Base-by-base conservation (phyloP, 2,888 invertebrate genomes). In the Tenthredo mesomela region DNA sequence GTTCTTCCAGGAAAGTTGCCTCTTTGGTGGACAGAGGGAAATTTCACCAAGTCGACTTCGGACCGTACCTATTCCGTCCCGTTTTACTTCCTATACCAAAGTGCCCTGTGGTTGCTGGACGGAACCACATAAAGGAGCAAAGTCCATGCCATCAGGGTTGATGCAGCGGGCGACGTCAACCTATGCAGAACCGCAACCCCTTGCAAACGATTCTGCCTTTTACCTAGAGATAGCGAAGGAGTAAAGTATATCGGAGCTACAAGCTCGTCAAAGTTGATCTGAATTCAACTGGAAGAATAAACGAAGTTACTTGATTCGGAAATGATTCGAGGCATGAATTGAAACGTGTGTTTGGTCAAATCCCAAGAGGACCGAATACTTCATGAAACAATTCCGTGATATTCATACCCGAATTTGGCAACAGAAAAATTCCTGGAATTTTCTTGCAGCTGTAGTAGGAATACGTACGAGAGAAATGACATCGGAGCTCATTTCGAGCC, bases 151-250 rank as follows among this genome's bases (percentile, higher is more conserved):
- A n/a, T 37, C 37, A 40, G 73, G 21, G 40, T 9, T 73, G 43
- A 73, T 43, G 43, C 73, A 40, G 21, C n/a, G 43, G 21, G 40
- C 40, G 6, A 73, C 21, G 73, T 73, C 40, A 73, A 18, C 21
- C 43, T 21, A 29, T 40, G 73, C 73, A 43, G 73, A 67, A 73
- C 73, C 73, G 15, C 43, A 43, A 73, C 43, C 40, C 15, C 29
- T 73, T 40, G 40, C 73, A 18, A 87, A 87, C 88, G 85, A 83
- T 85, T 86, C 87, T 87, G 87, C 87, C 88, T 89, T 89, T 89
- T 89, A 87, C 88, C 9, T 0, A 1, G 37, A 70, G 7, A 70
- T 40, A 12, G 37, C 12, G 18, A 61, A 61, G 12, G 61, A 21
- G 25, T 21, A 21, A 25, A 61, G 61, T 5, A 12, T 54, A 54